A percentile compares a stretch with the other conserved stretches of the same genome.
Conservation (phyloP, 1,140 invertebrate genomes). For the Tetramorium parvispinum region DNA sequence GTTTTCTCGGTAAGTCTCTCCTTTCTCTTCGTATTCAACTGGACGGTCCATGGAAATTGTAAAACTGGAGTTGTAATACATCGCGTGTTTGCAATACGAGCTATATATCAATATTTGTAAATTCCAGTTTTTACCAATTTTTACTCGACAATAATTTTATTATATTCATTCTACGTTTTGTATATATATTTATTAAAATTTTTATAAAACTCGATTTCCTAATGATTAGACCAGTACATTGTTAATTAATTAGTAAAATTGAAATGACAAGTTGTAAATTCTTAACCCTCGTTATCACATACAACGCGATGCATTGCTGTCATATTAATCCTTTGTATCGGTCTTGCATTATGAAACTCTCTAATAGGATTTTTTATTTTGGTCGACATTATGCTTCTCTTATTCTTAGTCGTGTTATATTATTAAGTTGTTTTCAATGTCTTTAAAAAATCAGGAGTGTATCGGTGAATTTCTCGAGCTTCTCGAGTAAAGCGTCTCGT, state of each 20-base stretch:
- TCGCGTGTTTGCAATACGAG: conserved; percentile 7
- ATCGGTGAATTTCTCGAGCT: conserved; percentile 11
- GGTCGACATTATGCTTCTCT: conserved; percentile 36
- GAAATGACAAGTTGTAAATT: background rate
- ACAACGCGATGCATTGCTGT: conserved; percentile 31
- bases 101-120: background rate
- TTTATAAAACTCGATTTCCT: background rate
- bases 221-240: background rate
- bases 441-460: conserved; percentile 2
- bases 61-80: conserved; percentile 18
- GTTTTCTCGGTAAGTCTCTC: conserved; percentile 31
- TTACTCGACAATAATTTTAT: background rate
- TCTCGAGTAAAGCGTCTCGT: conserved; percentile 15
- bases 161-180: background rate
- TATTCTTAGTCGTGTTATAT: conserved; percentile 31
- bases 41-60: conserved; percentile 62
- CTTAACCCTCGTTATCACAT: conserved; percentile 4
- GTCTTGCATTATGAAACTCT: background rate
- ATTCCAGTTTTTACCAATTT: background rate
- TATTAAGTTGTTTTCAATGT: conserved; percentile 18
- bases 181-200: background rate
- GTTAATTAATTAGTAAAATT: background rate
- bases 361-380: conserved; percentile 38
- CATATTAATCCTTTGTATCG: conserved; percentile 31
- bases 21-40: conserved; percentile 49